These are phyloP conservation scores for Tachypleus tridentatus DNA, from an alignment of 1,140 invertebrate species.

Conservation along the genomic window DNA sequence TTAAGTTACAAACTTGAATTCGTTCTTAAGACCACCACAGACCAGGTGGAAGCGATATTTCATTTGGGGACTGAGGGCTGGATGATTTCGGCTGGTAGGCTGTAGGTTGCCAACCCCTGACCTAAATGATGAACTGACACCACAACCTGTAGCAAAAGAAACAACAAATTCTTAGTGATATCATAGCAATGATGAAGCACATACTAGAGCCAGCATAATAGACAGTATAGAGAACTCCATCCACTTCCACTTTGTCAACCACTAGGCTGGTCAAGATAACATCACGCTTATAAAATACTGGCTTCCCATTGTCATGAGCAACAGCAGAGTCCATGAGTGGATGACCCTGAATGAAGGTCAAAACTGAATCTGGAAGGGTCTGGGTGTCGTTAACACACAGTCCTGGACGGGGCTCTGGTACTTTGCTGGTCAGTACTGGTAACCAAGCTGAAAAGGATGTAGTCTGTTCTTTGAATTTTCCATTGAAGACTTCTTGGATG, in stretches of 20 bases:
- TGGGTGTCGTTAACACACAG: conserved; percentile 80
- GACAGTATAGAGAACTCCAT: conserved; percentile 65
- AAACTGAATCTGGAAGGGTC: conserved; percentile 61
- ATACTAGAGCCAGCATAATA: conserved; percentile 78
- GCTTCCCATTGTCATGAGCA: conserved; percentile 69
- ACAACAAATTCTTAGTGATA: no score
- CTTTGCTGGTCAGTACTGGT: conserved; percentile 68
- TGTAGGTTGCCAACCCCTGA: no score
- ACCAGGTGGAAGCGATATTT: no score
- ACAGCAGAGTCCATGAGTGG: conserved; percentile 90
- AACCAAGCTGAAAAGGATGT: conserved; percentile 81
- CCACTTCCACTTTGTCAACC: conserved; percentile 64
- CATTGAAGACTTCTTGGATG: conserved; percentile 76
- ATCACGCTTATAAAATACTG: conserved; percentile 77
- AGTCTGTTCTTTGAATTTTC: conserved; percentile 87
- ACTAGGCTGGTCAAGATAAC: conserved; percentile 74
- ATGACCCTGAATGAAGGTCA: conserved; percentile 92
- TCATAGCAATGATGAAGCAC: neutral
- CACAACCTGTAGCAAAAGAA: no score
- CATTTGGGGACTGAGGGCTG: no score
- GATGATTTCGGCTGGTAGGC: no score
- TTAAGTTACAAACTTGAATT: no score
- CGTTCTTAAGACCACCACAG: no score
- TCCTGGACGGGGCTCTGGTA: conserved; percentile 78
- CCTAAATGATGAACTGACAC: no score